Base-by-base conservation (phyloP, 2,797 vertebrate species). In the Eulemur mongoz region DNA sequence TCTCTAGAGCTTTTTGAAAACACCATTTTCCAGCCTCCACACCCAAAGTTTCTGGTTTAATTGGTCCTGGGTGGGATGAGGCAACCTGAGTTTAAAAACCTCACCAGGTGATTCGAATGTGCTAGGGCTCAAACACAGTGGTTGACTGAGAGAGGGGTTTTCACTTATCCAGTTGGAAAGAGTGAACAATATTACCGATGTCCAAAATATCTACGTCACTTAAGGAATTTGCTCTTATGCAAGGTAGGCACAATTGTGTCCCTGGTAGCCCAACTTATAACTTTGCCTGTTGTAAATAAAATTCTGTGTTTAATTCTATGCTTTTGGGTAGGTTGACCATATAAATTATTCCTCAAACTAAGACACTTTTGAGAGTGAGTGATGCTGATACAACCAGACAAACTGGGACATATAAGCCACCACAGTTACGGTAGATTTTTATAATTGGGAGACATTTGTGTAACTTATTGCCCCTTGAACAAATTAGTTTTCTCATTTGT, bases 401-500 rank as follows among this genome's bases (percentile, higher is more conserved):
- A 89, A 82, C 20, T 25, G 25, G 15, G 7, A 45, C 27, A 76
- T 48, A 35, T 12, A 90, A 78, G 27, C 11, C 22, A 76, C 27
- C 10, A 25, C 30, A 70, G 63, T 40, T 90, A 20, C 0, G 18
- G 30, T 27, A 75, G 25, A 61, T 94, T 75, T 96, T 94, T 87
- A 30, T 81, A 75, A 61, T 38, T 91, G 17, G 12, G 50, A 88
- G 90, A 73, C n/a, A 52, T 54, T 73, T 90, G 27, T 76, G 54
- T 1, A 91, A 75, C 18, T 45, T 88, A 57, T 45, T 91, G 20
- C 65, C 30, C 81, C 73, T 92, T 78, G 52, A 86, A 75, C 6
- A 94, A 45, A 84, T 76, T 65, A 65, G 15, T 85, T 94, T 95
- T 84, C 78, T 86, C 54, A 85, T 61, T 93, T 95, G 30, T 85